These are phyloP conservation scores for Thunnus thynnus DNA, from an alignment of 2,113 vertebrate species.

Conservation along the genomic window DNA sequence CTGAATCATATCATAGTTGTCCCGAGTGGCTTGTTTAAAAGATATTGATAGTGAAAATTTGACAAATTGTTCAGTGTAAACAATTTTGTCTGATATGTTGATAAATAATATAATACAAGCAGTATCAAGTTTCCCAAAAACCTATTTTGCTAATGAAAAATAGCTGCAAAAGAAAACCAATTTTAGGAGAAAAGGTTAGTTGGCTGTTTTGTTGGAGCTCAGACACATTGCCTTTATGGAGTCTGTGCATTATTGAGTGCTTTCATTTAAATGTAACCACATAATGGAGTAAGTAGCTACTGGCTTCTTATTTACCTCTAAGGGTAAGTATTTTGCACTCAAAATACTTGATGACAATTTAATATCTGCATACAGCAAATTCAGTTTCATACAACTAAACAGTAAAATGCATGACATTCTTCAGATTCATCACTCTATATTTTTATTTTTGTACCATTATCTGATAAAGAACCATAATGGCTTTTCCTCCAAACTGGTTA, in stretches of 20 bases:
- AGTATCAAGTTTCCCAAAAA: too few relatives aligned
- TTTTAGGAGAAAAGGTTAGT: too few relatives aligned
- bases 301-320: background rate
- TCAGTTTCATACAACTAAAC: background rate
- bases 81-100: too few relatives aligned
- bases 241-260: background rate
- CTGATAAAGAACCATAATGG: background rate
- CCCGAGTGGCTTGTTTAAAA: too few relatives aligned
- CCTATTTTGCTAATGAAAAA: too few relatives aligned
- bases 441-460: background rate
- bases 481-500: slow-evolving; percentile 26
- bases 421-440: background rate
- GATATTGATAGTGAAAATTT: too few relatives aligned
- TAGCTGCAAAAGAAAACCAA: too few relatives aligned
- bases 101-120: too few relatives aligned
- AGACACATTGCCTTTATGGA: background rate
- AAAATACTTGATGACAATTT: background rate
- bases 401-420: background rate
- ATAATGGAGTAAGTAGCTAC: background rate
- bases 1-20: too few relatives aligned
- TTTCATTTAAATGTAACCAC: too few relatives aligned
- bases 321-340: background rate
- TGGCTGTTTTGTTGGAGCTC: too few relatives aligned
- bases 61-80: too few relatives aligned
- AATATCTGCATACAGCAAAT: background rate